Conservation (phyloP, 2,113 vertebrate genomes). For the Parus major region DNA sequence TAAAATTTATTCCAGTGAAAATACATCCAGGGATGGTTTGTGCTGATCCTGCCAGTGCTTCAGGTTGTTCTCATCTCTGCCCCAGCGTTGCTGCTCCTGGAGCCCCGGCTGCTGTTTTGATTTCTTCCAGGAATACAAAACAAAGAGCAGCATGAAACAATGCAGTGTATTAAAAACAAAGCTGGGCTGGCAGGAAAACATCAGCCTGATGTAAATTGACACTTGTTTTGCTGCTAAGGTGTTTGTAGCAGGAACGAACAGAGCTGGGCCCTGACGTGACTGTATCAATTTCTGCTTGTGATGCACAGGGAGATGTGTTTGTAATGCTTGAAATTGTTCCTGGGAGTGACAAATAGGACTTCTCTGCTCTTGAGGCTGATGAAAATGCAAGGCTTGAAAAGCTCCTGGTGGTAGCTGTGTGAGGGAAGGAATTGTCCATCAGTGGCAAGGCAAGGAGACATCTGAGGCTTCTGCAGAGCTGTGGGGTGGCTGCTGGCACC, state of each 20-base stretch:
- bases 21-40: accelerated
- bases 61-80: background rate
- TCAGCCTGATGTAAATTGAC: background rate
- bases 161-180: background rate
- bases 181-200: background rate
- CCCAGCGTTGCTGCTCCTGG: background rate
- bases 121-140: background rate
- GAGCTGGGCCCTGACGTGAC: background rate
- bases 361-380: background rate
- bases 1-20: background rate
- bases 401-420: accelerated
- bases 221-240: background rate
- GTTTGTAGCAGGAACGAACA: background rate
- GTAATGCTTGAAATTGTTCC: background rate
- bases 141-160: background rate
- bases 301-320: background rate
- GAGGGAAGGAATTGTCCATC: background rate
- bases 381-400: background rate
- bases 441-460: background rate
- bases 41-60: background rate
- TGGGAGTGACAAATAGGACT: background rate
- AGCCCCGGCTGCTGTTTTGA: background rate
- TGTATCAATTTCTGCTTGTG: background rate
- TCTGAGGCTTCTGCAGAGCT: background rate
- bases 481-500: accelerated